These are phyloP conservation scores for Platysteira castanea DNA, from an alignment of 2,113 vertebrate species.

Conservation along the genomic window DNA sequence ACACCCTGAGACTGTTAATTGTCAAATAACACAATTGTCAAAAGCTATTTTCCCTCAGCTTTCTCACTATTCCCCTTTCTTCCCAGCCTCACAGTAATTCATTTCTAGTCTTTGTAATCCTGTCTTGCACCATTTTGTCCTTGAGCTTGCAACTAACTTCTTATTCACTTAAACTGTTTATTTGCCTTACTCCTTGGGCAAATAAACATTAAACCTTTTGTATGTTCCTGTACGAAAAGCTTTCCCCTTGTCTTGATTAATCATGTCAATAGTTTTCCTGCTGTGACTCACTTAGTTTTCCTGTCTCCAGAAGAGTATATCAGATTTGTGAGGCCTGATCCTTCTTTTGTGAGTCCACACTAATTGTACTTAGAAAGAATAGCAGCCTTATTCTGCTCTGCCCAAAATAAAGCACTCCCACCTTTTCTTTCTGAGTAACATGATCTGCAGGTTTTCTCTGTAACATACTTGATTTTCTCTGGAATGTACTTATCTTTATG, in stretches of 20 bases:
- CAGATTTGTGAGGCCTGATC: background rate
- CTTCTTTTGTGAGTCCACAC: background rate
- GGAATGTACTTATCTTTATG: background rate
- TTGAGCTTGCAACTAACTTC: background rate
- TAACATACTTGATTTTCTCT: background rate
- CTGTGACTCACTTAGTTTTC: background rate
- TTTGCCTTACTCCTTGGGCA: background rate
- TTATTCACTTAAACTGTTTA: background rate
- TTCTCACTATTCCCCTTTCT: background rate
- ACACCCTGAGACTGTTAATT: background rate
- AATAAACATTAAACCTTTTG: background rate
- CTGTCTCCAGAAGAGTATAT: background rate
- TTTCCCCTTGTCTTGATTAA: background rate
- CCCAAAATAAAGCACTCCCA: background rate
- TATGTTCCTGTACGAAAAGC: background rate
- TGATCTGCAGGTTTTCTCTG: background rate
- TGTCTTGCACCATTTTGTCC: background rate
- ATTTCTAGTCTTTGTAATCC: background rate
- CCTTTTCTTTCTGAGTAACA: background rate
- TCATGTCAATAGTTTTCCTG: background rate
- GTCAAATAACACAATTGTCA: background rate
- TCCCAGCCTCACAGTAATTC: background rate
- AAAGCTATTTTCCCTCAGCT: background rate
- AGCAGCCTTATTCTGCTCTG: background rate
- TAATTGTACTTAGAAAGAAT: background rate